These are phyloP conservation scores for Smutsia gigantea DNA, from an alignment of 2,797 vertebrate species.

Conservation along the genomic window DNA sequence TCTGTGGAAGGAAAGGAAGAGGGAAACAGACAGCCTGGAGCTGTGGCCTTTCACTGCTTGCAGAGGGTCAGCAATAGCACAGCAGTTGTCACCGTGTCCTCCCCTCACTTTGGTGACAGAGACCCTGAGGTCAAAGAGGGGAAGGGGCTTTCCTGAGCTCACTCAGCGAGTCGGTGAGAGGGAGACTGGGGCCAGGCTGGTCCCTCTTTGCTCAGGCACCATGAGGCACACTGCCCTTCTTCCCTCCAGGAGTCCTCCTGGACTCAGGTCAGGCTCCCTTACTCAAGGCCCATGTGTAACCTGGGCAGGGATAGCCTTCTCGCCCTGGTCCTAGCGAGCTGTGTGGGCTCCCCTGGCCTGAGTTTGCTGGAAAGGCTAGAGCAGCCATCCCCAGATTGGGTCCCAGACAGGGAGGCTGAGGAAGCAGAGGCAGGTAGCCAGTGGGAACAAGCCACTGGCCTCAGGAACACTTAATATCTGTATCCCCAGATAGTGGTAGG, in stretches of 20 bases:
- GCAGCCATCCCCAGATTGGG: no score
- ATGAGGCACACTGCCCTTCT: neutral
- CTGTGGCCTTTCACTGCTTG: neutral
- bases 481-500: neutral
- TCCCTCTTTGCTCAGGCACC: neutral
- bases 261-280: neutral
- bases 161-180: neutral
- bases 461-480: neutral
- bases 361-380: neutral
- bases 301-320: neutral
- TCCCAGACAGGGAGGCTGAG: neutral
- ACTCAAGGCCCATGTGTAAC: neutral
- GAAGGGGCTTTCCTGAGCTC: neutral
- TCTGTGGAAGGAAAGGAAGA: neutral
- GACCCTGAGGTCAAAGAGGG: neutral
- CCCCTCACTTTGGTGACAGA: neutral
- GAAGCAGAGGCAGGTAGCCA: neutral
- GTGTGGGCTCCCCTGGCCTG: neutral
- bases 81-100: neutral
- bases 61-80: neutral
- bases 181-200: neutral
- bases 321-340: neutral
- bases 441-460: neutral
- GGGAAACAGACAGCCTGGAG: neutral
- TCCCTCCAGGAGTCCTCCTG: neutral